Conservation (phyloP, 2,888 invertebrate genomes). For the Chloromyia formosa region DNA sequence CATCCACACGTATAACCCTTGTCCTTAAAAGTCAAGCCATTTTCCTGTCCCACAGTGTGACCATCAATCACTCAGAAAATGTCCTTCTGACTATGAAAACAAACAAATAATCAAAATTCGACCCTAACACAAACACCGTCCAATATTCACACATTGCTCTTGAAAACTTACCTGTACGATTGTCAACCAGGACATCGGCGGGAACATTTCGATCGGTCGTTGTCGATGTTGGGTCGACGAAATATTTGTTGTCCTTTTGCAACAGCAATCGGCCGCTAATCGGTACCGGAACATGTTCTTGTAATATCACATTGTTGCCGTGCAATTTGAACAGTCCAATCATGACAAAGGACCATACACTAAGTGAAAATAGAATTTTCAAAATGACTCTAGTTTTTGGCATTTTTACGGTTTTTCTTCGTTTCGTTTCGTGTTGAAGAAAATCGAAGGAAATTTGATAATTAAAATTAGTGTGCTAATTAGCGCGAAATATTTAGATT, state of each 20-base stretch:
- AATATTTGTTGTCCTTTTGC: constrained; percentile 60
- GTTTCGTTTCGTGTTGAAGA: constrained; percentile 25
- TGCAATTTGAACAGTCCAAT: constrained; percentile 64
- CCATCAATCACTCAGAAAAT: constrained; percentile 29
- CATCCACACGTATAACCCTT: not conserved
- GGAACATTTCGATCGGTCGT: constrained; percentile 64
- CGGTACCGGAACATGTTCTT: constrained; percentile 60
- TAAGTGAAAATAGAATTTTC: constrained; percentile 62
- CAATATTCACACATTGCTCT: not conserved
- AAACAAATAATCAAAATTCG: not conserved
- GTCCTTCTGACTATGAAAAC: not conserved
- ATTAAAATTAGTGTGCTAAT: not conserved
- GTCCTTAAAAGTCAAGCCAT: not conserved
- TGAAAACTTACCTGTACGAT: constrained; percentile 61
- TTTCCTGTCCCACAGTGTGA: not conserved
- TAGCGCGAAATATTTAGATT: not conserved
- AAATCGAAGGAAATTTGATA: not conserved
- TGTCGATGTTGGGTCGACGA: constrained; percentile 62
- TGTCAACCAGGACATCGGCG: constrained; percentile 63
- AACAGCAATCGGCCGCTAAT: constrained; percentile 62
- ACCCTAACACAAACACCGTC: not conserved
- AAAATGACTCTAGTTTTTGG: constrained; percentile 62
- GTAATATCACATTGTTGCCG: constrained; percentile 60
- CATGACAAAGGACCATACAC: constrained; percentile 64
- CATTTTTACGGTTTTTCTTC: constrained; percentile 55